Conservation (phyloP, 2,797 vertebrate genomes). For the Crocodylus rhombifer region DNA sequence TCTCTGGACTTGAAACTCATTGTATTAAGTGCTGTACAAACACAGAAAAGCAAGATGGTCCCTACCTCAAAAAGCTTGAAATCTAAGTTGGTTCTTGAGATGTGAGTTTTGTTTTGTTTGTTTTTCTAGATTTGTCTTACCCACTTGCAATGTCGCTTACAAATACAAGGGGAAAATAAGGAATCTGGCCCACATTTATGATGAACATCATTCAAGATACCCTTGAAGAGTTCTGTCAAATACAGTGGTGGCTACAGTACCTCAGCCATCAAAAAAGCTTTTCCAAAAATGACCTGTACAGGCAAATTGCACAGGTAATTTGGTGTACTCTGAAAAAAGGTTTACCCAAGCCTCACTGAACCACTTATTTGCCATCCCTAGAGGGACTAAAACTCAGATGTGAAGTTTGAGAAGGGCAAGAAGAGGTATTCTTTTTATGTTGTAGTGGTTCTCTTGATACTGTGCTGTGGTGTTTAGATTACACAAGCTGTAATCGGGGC, state of each 20-base stretch:
- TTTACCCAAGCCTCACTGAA: too few species aligned
- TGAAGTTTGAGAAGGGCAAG: background rate
- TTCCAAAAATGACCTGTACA: too few species aligned
- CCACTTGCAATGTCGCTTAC: rapidly evolving
- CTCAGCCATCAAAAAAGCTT: background rate
- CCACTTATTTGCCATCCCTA: too few species aligned
- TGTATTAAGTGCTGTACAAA: background rate
- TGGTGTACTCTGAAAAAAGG: too few species aligned
- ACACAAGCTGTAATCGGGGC: background rate
- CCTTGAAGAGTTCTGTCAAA: background rate
- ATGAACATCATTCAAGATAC: rapidly evolving
- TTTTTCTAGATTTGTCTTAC: background rate
- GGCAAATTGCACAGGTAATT: too few species aligned
- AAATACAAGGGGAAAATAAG: background rate
- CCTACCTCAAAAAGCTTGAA: background rate
- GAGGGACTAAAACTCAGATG: too few species aligned
- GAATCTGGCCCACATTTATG: background rate
- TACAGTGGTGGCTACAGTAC: background rate
- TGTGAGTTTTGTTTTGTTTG: background rate
- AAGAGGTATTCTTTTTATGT: background rate
- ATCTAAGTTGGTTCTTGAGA: background rate
- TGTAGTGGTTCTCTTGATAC: background rate
- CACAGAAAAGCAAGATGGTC: background rate
- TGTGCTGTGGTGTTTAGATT: background rate
- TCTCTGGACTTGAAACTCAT: background rate